phyloP scores from a whole-genome alignment of 92 coral and sea anemone species.

The Umimayanthus kanabou region DNA sequence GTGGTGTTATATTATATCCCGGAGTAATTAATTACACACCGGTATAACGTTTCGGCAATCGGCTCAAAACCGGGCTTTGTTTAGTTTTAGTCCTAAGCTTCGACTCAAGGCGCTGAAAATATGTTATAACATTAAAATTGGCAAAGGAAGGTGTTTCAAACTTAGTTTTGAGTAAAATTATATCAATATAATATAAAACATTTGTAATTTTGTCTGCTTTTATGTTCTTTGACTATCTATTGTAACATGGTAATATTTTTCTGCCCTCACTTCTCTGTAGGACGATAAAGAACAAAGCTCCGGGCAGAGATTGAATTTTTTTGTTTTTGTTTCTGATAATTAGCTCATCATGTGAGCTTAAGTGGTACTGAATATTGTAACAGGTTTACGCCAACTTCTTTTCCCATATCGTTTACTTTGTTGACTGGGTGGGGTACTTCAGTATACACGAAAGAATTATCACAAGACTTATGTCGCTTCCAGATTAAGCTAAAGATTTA shows the following conservation, averaged over 20 bases:
- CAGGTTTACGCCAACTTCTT: background rate
- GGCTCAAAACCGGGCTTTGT: background rate
- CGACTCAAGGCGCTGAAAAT: background rate
- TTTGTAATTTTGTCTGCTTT: background rate
- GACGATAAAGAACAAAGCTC: background rate
- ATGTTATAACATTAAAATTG: too few species aligned
- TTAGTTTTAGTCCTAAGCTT: too few species aligned
- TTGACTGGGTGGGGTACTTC: background rate
- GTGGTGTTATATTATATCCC: background rate
- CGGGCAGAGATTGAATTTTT: too few species aligned
- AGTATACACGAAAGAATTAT: background rate
- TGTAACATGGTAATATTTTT: background rate
- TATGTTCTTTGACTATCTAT: background rate
- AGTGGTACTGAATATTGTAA: background rate
- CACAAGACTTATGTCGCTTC: background rate
- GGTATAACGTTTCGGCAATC: background rate
- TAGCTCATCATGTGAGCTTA: background rate
- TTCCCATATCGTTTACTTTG: background rate
- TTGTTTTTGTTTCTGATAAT: background rate
- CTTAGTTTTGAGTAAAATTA: background rate
- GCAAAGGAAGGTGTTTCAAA: background rate
- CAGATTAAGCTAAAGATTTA: background rate
- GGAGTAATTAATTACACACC: constrained; percentile 8
- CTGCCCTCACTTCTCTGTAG: background rate
- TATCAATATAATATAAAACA: background rate